Evolutionary conservation across 2,797 vertebrate genomes (phyloP).

Genomic region (Chiroxiphia lanceolata): DNA sequence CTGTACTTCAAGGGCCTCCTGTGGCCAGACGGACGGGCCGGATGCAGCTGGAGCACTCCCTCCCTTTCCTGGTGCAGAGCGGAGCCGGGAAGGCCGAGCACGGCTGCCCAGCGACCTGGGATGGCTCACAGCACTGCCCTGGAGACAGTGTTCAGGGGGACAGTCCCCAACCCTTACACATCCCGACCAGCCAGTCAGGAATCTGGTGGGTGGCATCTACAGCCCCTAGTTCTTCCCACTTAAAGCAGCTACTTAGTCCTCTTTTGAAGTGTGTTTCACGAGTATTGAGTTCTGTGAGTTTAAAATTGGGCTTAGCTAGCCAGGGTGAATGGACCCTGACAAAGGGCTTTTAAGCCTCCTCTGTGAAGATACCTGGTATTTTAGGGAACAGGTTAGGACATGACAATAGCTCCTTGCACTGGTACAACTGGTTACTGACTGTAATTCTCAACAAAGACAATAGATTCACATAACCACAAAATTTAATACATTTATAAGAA

Average conservation of each 20-base stretch:
- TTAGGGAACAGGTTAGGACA: neutral
- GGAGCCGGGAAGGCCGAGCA: fast-evolving
- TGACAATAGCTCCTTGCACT: neutral
- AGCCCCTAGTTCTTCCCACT: neutral
- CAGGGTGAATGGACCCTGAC: neutral
- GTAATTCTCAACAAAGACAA: neutral
- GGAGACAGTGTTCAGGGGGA: fast-evolving
- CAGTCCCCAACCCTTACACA: neutral
- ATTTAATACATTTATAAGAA: neutral
- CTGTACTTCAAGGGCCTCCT: conserved; percentile 16
- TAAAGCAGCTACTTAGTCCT: neutral
- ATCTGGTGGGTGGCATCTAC: neutral
- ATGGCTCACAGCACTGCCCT: neutral
- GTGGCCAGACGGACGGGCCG: neutral
- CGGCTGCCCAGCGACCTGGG: fast-evolving
- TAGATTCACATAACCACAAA: neutral
- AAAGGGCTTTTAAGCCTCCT: neutral
- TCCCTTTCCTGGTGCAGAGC: neutral
- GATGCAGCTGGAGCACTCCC: neutral
- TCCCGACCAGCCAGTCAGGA: neutral
- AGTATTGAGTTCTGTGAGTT: neutral
- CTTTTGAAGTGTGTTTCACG: neutral
- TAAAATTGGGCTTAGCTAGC: neutral
- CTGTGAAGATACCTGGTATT: neutral
- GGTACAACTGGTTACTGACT: neutral